Evolutionary conservation across 2,888 invertebrate genomes (phyloP), one percentile per base, ranked within the genome.

Genomic region (Drosophila leonis): DNA sequence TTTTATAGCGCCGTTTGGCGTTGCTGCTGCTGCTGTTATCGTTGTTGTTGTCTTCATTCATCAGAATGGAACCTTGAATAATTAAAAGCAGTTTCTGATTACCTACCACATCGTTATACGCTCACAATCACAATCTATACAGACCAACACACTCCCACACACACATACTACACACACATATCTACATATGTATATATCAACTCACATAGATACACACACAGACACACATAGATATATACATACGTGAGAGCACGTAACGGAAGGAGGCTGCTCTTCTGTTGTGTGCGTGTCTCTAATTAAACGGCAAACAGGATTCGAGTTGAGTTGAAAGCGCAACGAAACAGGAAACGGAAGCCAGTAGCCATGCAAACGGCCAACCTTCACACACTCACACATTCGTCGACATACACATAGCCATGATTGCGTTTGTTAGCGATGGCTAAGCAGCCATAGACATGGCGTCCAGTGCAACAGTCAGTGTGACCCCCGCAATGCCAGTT

Each of bases 21-120:
- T 65, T 83, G 41, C 75, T 44, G 73, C 57, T 71, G 66, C 62
- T 71, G 62, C 60, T 66, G 83, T 80, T 88, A 29, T 48, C 27
- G 46, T 48, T 82, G 80, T 78, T 88, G 89, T 87, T 90, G 90
- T 89, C 85, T 87, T 83, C 91, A 92, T 92, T 91, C 92, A 92
- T 92, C 92, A 92, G 90, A 90, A 90, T 90, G 90, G 91, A 92
- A 92, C 91, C 92, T 92, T 92, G 92, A 92, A 92, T 92, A 92
- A 92, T 92, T 92, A 92, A 92, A 85, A 90, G 85, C 89, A 90
- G 92, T 87, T 92, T 92, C 92, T 92, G 92, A 92, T 92, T 92
- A 92, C 92, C 91, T 90, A 89, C 90, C 90, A 83, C 87, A 90
- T 90, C 88, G 90, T 87, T 84, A 83, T 89, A 88, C 86, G 83